phyloP scores from a whole-genome alignment of 2,113 vertebrate species.

The Marmota monax region DNA sequence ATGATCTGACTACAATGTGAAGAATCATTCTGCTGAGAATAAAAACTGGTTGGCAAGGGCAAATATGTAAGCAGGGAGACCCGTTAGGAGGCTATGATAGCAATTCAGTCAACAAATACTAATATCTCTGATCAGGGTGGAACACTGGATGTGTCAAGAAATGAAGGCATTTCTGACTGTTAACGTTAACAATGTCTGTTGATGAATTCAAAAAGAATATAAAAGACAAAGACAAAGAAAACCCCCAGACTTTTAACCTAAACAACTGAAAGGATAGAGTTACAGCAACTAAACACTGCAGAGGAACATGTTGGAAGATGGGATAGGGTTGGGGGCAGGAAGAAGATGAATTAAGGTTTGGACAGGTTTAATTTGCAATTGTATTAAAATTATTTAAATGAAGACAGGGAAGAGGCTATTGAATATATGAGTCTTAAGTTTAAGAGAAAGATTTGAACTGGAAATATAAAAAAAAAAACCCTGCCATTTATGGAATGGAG shows the following conservation, averaged over 20 bases:
- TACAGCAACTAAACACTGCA: neutral
- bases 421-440: neutral
- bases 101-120: conserved; percentile 5
- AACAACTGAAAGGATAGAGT: neutral
- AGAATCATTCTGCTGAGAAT: conserved; percentile 48
- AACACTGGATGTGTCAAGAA: neutral
- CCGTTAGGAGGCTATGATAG: neutral
- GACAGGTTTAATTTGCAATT: neutral
- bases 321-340: too few species aligned
- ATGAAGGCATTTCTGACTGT: conserved; percentile 8
- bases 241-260: neutral
- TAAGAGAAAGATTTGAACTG: conserved; percentile 28
- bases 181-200: neutral
- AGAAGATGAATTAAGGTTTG: conserved; percentile 45
- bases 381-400: neutral
- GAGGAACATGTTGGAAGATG: neutral
- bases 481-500: neutral
- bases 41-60: neutral
- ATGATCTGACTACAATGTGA: conserved; percentile 23
- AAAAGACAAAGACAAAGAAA: conserved; percentile 1
- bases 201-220: neutral
- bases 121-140: neutral
- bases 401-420: neutral
- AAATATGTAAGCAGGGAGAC: neutral
- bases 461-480: neutral